Base-by-base conservation (phyloP, 2,888 invertebrate genomes). In the Notodonta ziczac region DNA sequence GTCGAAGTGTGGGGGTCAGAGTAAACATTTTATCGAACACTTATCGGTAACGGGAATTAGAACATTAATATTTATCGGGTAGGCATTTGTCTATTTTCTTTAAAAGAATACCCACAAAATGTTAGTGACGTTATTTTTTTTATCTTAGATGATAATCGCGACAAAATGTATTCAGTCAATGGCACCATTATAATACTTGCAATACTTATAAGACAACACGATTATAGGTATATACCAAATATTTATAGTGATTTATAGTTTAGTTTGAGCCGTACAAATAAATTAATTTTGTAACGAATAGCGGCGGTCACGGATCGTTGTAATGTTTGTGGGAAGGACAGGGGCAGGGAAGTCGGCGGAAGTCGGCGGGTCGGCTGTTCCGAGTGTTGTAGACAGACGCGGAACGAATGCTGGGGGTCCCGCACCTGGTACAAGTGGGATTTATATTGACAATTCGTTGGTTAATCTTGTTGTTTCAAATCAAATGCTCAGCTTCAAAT, bases 21-120 rank as follows among this genome's bases (percentile, higher is more conserved):
- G 87, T 89, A 86, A 89, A 89, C 81, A 86, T 72, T 84, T 88
- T 90, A 91, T 89, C 90, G 66, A 69, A 72, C 78, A 80, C 82
- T 88, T 91, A 90, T 88, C 86, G 71, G 67, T 56, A 73, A 70
- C 78, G 82, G 77, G 79, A 84, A 84, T 77, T 77, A 72, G 55
- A 57, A 56, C 58, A 57, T 62, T 35, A 35, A 5, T 54, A 10
- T 39, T 14, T 35, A 54, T 54, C 32, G 54, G n/a, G 54, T 39
- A 24, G 24, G 24, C 24, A 39, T n/a, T 54, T 54, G 6, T 40
- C 39, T 54, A 54, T 39, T 54, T 53, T 35, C 14, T 9, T 50
- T 50, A 16, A 16, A 16, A 9, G n/a, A 16, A 6, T 4, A 5
- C 9, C 4, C 5, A n/a, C n/a, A 46, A 9, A 46, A 46, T 1